phyloP scores from a whole-genome alignment of 2,113 vertebrate genomes.

The Lasiurus borealis region DNA sequence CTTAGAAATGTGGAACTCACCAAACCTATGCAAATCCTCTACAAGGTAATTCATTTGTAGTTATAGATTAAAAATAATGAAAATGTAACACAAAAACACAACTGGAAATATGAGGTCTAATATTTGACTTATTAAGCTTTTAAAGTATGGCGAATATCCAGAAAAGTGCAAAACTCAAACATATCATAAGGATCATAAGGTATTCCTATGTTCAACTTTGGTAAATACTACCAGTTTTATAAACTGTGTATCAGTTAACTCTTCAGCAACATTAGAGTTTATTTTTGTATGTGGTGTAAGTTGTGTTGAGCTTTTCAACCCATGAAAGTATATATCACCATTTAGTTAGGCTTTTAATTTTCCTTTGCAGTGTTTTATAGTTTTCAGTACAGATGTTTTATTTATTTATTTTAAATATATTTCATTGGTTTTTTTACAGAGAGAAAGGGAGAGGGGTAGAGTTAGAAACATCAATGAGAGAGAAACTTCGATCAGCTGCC shows the following conservation, averaged over 20 bases:
- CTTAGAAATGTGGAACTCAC: constrained; percentile 99
- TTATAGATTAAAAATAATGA: constrained; percentile 45
- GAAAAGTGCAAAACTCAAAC: neutral
- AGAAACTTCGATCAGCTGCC: too few species aligned
- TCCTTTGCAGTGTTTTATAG: neutral
- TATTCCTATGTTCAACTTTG: neutral
- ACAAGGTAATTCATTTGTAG: constrained; percentile 91
- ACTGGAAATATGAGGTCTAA: neutral
- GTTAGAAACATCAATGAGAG: too few species aligned
- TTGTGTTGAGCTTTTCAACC: neutral
- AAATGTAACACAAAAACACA: neutral
- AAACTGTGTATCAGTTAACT: neutral
- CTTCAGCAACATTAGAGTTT: neutral
- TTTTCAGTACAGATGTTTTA: neutral
- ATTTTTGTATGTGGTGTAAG: too few species aligned
- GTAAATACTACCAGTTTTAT: neutral
- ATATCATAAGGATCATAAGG: neutral
- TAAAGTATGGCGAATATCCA: neutral
- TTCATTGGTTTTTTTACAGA: neutral
- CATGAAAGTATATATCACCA: neutral
- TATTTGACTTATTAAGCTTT: neutral
- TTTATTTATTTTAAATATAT: neutral
- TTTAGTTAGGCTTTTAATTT: constrained; percentile 35
- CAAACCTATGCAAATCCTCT: constrained; percentile 99
- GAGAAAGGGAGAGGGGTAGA: too few species aligned